Evolutionary conservation across 2,888 invertebrate species (phyloP), one percentile per base, ranked within the genome.

Genomic region (Auanema freiburgensis): DNA sequence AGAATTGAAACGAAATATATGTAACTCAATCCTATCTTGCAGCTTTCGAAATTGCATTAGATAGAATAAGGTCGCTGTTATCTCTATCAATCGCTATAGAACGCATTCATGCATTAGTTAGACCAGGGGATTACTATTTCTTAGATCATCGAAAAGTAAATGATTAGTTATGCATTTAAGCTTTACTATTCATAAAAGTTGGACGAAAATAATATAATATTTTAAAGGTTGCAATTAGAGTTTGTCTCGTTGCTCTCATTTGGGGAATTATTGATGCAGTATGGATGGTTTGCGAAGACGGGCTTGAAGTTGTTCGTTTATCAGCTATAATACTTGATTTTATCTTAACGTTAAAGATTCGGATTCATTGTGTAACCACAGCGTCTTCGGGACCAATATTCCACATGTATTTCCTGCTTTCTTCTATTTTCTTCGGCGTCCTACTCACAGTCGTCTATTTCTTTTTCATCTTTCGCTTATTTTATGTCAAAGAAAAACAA

Each of bases 311-410:
- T 67, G 74, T 72, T 40, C 55, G 60, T 56, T 12, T 50, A n/a
- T 57, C 10, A 10, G 33, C 33, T 3, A 33, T 33, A 8, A 33
- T 5, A 33, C 8, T 8, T 33, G 4, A 33, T 33, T n/a, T n/a
- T n/a, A n/a, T n/a, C n/a, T n/a, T n/a, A 33, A 33, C 24, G 1
- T 68, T 74, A 21, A 58, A 75, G 75, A 57, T 73, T n/a, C 72
- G 72, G 11, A 59, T 69, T 12, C 75, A 75, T 50, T 75, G 75
- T 51, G 75, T 75, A 10, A 72, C 75, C 0, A 75, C 75, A 1
- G 66, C 75, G 0, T 66, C 75, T 3, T 75, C 75, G 0, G 75
- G 72, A 1, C 65, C 67, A 0, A 11, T 59, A 1, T 75, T 75
- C 57, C 75, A 75, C 57, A 42, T 65, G 12, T 75, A 75, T 60